Percentiles rank a stretch among this genome's conserved stretches.
Conservation (phyloP, 2,888 invertebrate species). For the Tipula confusa region DNA sequence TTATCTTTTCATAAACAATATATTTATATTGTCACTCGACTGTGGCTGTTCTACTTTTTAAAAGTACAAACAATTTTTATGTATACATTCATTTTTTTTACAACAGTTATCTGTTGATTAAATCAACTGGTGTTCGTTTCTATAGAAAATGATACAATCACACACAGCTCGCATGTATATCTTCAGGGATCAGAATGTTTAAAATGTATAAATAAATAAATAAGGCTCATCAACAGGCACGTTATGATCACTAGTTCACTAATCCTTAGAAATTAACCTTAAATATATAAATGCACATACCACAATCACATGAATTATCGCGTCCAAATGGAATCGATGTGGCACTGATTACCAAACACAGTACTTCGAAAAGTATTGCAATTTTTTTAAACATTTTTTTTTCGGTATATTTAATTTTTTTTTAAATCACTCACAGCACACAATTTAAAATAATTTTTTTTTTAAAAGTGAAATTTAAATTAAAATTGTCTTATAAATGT, state of each 20-base stretch:
- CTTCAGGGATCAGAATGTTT: too few relatives aligned
- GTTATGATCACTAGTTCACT: too few relatives aligned
- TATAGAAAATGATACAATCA: background rate
- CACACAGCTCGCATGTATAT: too few relatives aligned
- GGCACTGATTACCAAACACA: background rate
- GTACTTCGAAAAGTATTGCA: background rate
- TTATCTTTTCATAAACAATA: background rate
- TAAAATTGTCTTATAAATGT: background rate
- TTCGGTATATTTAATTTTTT: background rate
- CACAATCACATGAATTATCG: constrained; percentile 37
- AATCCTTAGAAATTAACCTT: background rate
- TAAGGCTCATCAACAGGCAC: too few relatives aligned
- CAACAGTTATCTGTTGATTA: background rate
- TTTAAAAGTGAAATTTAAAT: constrained; percentile 29
- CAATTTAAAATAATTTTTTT: background rate
- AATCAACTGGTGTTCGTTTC: background rate
- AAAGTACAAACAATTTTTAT: too few relatives aligned
- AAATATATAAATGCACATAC: constrained; percentile 32
- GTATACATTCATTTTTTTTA: background rate
- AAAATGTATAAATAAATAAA: too few relatives aligned
- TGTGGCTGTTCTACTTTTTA: background rate
- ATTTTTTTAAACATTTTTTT: background rate
- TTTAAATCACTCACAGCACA: background rate
- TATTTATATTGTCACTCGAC: background rate
- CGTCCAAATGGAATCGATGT: constrained; percentile 34